These are phyloP conservation scores for Petroica traversi DNA, from an alignment of 2,113 vertebrate genomes.

Conservation along the genomic window DNA sequence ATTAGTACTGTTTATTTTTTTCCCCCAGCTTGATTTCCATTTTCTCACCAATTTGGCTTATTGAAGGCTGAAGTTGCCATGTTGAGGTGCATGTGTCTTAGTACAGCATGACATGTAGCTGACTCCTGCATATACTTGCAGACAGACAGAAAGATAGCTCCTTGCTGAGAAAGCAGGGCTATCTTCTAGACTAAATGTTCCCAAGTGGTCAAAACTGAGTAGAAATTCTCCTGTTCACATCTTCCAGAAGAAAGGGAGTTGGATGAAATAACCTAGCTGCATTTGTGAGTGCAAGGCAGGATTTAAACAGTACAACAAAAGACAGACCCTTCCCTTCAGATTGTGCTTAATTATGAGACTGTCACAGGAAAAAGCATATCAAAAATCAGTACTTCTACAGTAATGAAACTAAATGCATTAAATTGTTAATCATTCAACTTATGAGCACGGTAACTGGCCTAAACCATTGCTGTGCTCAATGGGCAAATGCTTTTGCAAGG, in stretches of 20 bases:
- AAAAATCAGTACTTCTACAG: neutral
- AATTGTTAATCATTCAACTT: neutral
- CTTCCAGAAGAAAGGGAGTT: neutral
- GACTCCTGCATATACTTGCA: neutral
- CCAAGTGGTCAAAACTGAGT: neutral
- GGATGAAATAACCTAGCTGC: neutral
- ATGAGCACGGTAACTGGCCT: neutral
- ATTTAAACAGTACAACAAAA: neutral
- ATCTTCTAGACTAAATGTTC: neutral
- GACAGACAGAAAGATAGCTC: neutral
- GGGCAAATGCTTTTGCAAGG: neutral
- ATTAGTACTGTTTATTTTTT: neutral
- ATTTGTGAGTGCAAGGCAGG: neutral
- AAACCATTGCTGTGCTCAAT: neutral
- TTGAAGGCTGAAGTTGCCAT: neutral
- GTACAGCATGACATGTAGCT: fast-evolving
- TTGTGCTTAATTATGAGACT: neutral
- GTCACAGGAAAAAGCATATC: neutral
- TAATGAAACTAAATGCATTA: neutral
- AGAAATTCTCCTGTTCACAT: neutral
- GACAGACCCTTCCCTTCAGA: neutral
- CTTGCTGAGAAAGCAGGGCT: neutral
- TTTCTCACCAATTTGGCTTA: neutral
- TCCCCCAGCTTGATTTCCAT: neutral
- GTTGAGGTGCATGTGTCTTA: neutral